A percentile compares a stretch with the other conserved stretches of the same genome.
These are phyloP conservation scores for Odontocolon sp. DNA, from an alignment of 2,888 invertebrate species.

Conservation along the genomic window DNA sequence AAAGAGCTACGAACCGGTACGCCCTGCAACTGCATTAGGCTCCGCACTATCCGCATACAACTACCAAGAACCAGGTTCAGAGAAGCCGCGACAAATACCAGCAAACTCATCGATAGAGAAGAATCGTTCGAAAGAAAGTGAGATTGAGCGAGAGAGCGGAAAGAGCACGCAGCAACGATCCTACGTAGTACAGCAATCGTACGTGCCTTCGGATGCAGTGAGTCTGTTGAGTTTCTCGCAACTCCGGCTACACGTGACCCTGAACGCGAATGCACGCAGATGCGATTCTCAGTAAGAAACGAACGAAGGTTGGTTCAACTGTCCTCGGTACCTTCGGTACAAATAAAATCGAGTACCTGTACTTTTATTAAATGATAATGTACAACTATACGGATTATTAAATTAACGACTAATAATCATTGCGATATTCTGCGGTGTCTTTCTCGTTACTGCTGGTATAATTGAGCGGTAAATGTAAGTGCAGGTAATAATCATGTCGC, in stretches of 20 bases:
- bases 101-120: conserved; percentile 20
- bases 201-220: not conserved
- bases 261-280: conserved; percentile 33
- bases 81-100: conserved; percentile 38
- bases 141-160: conserved; percentile 40
- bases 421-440: not conserved
- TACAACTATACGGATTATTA: conserved; percentile 2
- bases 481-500: not conserved
- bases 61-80: conserved; percentile 47
- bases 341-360: not conserved
- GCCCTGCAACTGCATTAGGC: not conserved
- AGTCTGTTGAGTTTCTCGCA: conserved; percentile 2
- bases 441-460: not conserved
- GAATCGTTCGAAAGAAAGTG: conserved; percentile 23
- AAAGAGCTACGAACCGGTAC: conserved; percentile 50
- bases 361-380: no score
- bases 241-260: not conserved
- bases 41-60: conserved; percentile 29
- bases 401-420: conserved; percentile 3
- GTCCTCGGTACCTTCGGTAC: not conserved
- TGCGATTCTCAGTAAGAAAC: conserved; percentile 22
- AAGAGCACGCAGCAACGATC: conserved; percentile 5
- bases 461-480: conserved; percentile 16
- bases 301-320: conserved; percentile 1
- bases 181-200: conserved; percentile 3